phyloP scores from a whole-genome alignment of 2,797 vertebrate species.

The Babyrousa celebensis region DNA sequence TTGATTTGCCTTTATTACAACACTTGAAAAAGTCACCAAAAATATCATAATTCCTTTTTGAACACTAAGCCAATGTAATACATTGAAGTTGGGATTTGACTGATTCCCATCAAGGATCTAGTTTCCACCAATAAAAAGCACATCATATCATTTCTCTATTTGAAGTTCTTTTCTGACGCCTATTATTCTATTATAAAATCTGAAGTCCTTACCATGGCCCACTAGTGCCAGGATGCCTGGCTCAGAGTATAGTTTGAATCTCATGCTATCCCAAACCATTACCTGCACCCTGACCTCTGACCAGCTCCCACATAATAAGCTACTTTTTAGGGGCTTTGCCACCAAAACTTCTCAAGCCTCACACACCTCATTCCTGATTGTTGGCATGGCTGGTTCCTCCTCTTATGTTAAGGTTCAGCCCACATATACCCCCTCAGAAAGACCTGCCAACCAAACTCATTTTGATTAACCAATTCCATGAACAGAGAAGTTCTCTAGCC shows the following conservation, averaged over 20 bases:
- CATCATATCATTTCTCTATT: neutral
- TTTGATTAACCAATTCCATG: too few relatives aligned
- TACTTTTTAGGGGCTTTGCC: neutral
- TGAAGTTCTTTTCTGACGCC: neutral
- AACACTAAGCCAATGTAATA: neutral
- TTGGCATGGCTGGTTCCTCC: too few relatives aligned
- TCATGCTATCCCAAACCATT: rapidly evolving
- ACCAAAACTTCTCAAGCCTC: neutral
- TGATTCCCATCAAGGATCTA: neutral
- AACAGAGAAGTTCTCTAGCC: neutral
- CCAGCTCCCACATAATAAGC: neutral
- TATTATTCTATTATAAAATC: neutral
- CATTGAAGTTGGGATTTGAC: neutral
- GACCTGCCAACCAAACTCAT: neutral
- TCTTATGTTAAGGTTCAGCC: neutral
- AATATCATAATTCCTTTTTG: neutral
- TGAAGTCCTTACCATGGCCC: neutral
- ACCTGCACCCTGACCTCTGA: too few relatives aligned
- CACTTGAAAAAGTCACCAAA: neutral
- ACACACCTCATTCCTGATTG: neutral
- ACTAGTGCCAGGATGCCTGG: rapidly evolving
- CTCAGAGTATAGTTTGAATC: neutral
- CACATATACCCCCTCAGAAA: neutral
- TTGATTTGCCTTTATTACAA: neutral
- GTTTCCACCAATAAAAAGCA: neutral